These are phyloP conservation scores for Dyspetes luteomarginatus DNA, from an alignment of 2,888 invertebrate genomes.

Conservation along the genomic window DNA sequence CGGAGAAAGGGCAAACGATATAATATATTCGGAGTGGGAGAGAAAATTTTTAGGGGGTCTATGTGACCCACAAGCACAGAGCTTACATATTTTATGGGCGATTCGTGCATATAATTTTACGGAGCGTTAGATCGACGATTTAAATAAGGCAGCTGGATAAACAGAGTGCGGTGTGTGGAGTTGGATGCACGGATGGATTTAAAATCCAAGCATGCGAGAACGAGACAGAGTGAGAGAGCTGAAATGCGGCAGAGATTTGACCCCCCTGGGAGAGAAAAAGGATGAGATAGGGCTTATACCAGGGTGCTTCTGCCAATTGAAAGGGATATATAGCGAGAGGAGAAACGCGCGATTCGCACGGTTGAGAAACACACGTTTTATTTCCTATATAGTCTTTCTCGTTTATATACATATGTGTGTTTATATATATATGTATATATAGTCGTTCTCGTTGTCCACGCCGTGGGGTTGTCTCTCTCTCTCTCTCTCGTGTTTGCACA, in stretches of 20 bases:
- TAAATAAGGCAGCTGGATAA: conserved; percentile 83
- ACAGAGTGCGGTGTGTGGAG: conserved; percentile 72
- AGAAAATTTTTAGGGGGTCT: not conserved
- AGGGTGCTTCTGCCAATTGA: conserved; percentile 38
- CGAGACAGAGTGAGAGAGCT: conserved; percentile 54
- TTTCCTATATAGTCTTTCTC: conserved; percentile 20
- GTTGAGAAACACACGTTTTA: conserved; percentile 21
- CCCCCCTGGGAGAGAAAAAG: conserved; percentile 68
- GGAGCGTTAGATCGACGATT: conserved; percentile 82
- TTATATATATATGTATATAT: not conserved
- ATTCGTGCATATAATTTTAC: conserved; percentile 83
- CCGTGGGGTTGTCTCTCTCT: conserved; percentile 64
- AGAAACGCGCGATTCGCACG: conserved; percentile 41
- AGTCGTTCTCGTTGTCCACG: conserved; percentile 47
- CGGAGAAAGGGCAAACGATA: conserved; percentile 54
- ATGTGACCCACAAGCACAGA: conserved; percentile 22
- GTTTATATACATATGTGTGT: not conserved
- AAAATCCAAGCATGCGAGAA: conserved; percentile 69
- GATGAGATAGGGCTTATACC: conserved; percentile 66
- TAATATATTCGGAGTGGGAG: not conserved
- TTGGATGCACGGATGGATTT: conserved; percentile 64
- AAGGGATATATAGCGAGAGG: conserved; percentile 47
- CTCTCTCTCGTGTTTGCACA: conserved; percentile 79
- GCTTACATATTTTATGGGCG: conserved; percentile 82
- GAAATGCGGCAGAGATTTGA: conserved; percentile 20